Conservation (phyloP, 2,888 invertebrate species). For the Schizotus pectinicornis region DNA sequence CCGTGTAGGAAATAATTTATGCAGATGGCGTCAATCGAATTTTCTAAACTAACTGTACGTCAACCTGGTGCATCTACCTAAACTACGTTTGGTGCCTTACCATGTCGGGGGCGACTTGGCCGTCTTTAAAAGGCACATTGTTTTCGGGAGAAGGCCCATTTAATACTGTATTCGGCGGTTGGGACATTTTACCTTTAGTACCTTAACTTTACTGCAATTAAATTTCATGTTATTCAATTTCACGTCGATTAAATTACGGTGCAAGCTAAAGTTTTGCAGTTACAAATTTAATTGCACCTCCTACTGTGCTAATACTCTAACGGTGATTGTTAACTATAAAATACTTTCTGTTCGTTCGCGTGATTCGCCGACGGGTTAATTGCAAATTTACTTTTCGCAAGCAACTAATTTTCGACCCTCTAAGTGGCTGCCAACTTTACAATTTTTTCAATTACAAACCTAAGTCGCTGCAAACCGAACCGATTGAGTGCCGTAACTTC, state of each 20-base stretch:
- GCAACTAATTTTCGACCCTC: no score
- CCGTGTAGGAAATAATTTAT: constrained; percentile 11
- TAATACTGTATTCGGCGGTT: constrained; percentile 44
- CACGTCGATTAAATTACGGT: constrained; percentile 16
- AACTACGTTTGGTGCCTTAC: constrained; percentile 33
- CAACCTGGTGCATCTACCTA: neutral
- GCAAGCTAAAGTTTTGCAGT: constrained; percentile 7
- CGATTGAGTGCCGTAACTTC: neutral
- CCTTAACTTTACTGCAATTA: constrained; percentile 40
- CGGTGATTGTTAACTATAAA: constrained; percentile 5
- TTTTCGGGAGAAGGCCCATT: constrained; percentile 48
- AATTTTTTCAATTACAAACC: neutral
- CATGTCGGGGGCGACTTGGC: constrained; percentile 35
- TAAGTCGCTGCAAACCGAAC: neutral
- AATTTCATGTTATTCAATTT: constrained; percentile 42
- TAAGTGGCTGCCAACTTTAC: neutral
- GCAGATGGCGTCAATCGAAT: neutral
- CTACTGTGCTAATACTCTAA: constrained; percentile 4
- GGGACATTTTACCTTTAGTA: constrained; percentile 37
- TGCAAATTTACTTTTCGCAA: neutral
- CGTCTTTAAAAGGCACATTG: constrained; percentile 42
- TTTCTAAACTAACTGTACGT: neutral
- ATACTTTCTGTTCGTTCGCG: constrained; percentile 5
- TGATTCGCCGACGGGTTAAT: neutral
- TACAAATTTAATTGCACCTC: constrained; percentile 2